Conservation (phyloP, 2,888 invertebrate genomes). For the Abrostola triplasia region DNA sequence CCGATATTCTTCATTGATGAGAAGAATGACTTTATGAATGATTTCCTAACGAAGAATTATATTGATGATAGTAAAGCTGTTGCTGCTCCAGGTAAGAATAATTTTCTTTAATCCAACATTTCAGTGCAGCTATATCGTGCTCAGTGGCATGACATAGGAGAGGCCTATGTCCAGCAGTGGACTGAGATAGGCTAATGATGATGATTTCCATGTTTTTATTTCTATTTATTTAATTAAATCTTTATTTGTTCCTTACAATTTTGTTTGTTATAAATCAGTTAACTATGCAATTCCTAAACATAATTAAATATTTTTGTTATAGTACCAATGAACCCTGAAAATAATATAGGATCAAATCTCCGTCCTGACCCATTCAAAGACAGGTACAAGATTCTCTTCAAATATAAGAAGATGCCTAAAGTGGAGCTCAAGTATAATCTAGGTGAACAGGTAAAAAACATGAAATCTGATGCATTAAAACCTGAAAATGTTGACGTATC, state of each 20-base stretch:
- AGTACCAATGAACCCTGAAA: conserved; percentile 40
- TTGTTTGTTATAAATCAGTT: not conserved
- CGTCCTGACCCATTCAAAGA: conserved; percentile 72
- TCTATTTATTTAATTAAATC: not conserved
- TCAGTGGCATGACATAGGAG: too few relatives aligned
- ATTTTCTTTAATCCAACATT: not conserved
- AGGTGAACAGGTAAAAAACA: conserved; percentile 76
- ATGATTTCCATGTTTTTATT: not conserved
- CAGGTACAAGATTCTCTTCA: conserved; percentile 68
- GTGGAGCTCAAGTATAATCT: conserved; percentile 76
- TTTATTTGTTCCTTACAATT: not conserved
- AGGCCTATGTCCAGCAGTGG: too few relatives aligned
- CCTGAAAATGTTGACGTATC: conserved; percentile 66
- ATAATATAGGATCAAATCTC: conserved; percentile 31
- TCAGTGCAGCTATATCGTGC: too few relatives aligned
- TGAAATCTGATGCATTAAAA: conserved; percentile 66
- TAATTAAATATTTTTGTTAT: conserved; percentile 9
- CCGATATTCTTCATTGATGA: conserved; percentile 68
- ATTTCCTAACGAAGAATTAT: conserved; percentile 59
- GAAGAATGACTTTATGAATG: conserved; percentile 61
- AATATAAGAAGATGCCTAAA: conserved; percentile 73
- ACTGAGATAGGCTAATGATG: too few relatives aligned
- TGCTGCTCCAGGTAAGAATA: conserved; percentile 34
- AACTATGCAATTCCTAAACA: not conserved
- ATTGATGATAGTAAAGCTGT: conserved; percentile 47